phyloP scores from a whole-genome alignment of 2,113 vertebrate species.

The Onychostoma macrolepis region DNA sequence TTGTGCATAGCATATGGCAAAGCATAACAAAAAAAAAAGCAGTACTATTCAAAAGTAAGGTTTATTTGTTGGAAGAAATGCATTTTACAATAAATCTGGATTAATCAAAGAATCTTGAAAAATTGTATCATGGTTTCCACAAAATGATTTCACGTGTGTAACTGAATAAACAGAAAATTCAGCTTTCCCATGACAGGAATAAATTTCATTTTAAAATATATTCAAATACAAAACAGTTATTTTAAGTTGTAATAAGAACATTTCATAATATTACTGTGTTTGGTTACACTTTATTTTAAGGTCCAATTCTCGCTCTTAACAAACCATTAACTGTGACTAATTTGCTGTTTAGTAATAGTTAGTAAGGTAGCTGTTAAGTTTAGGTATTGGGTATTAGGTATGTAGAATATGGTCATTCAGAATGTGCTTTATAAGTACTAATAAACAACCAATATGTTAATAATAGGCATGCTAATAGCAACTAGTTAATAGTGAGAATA shows the following conservation, averaged over 20 bases:
- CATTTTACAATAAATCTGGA: not conserved
- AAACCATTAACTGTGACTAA: too few relatives aligned
- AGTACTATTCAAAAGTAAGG: not conserved
- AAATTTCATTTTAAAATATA: not conserved
- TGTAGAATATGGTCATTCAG: too few relatives aligned
- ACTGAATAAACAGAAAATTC: not conserved
- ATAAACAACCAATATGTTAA: too few relatives aligned
- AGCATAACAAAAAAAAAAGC: not conserved
- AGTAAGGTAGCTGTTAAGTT: too few relatives aligned
- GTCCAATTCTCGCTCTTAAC: too few relatives aligned
- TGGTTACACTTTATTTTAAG: not conserved
- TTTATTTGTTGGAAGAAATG: not conserved
- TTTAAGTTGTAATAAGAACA: not conserved
- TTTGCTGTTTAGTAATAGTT: too few relatives aligned
- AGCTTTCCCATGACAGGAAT: not conserved
- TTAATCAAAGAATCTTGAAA: not conserved
- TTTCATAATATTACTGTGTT: not conserved
- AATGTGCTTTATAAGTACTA: too few relatives aligned
- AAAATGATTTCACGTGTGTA: not conserved
- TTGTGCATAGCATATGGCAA: not conserved
- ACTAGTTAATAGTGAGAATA: too few relatives aligned
- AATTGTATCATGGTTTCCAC: not conserved
- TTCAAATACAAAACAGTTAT: not conserved
- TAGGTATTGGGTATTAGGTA: too few relatives aligned
- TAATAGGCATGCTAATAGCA: too few relatives aligned